phyloP scores from a whole-genome alignment of 1,140 invertebrate species.

The Campoletis sonorensis region DNA sequence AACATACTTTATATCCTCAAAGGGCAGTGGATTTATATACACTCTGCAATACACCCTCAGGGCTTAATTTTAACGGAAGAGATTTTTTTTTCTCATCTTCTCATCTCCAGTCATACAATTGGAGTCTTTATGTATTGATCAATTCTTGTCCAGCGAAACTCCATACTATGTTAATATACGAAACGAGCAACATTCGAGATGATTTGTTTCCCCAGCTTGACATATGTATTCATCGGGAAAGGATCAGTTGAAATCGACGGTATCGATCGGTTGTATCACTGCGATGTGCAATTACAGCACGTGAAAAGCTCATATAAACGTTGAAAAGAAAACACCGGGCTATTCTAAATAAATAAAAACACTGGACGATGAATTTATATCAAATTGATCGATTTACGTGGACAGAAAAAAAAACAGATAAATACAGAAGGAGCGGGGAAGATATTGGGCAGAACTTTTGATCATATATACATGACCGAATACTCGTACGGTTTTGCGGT shows the following conservation, averaged over 20 bases:
- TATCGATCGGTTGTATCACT: not conserved
- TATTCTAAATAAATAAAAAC: not conserved
- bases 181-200: not conserved
- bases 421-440: not conserved
- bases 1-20: not conserved
- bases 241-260: too few species aligned
- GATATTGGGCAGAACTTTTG: not conserved
- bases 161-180: too few species aligned
- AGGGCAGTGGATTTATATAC: slow-evolving; percentile 46
- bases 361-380: not conserved
- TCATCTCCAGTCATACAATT: too few species aligned
- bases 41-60: slow-evolving; percentile 59
- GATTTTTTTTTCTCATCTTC: slow-evolving; percentile 5
- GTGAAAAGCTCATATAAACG: too few species aligned
- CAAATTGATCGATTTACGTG: not conserved
- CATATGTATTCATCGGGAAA: too few species aligned
- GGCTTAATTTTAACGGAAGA: slow-evolving; percentile 64
- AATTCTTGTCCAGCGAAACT: too few species aligned
- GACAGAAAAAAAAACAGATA: not conserved
- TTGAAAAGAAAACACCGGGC: too few species aligned
- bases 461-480: slow-evolving; percentile 1
- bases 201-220: too few species aligned
- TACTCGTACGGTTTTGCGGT: not conserved
- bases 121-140: too few species aligned
- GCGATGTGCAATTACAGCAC: too few species aligned